These are phyloP conservation scores for Drosophila lacertosa DNA, from an alignment of 1,140 invertebrate genomes.

Conservation along the genomic window DNA sequence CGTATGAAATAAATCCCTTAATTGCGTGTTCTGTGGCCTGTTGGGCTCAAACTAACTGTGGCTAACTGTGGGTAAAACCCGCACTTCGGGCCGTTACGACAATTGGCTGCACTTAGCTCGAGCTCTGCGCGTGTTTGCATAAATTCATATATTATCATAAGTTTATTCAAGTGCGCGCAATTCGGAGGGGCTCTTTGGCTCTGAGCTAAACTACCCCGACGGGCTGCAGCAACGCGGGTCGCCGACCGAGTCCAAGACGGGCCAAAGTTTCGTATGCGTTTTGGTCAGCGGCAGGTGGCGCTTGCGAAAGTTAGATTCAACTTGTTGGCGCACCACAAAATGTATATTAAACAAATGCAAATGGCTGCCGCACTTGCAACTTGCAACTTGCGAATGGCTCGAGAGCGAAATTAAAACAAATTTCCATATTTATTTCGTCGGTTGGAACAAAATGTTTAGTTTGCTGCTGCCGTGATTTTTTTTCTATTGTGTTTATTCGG, in stretches of 20 bases:
- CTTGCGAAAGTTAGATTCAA: slow-evolving; percentile 21
- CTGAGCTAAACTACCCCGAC: slow-evolving; percentile 10
- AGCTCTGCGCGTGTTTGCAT: slow-evolving; percentile 27
- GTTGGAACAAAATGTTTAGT: slow-evolving; percentile 21
- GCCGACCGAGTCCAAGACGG: neutral
- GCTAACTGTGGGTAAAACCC: no score
- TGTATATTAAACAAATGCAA: slow-evolving; percentile 46
- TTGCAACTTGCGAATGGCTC: slow-evolving; percentile 5
- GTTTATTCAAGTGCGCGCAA: slow-evolving; percentile 29
- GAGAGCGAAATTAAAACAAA: slow-evolving; percentile 51
- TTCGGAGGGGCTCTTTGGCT: slow-evolving; percentile 9
- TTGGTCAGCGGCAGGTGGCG: slow-evolving; percentile 13
- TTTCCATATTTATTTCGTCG: slow-evolving; percentile 50
- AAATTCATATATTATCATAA: slow-evolving; percentile 46
- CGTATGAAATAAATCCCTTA: no score
- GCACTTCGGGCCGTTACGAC: slow-evolving; percentile 2
- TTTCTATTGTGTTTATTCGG: slow-evolving; percentile 19
- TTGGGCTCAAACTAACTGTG: neutral
- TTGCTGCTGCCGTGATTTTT: slow-evolving; percentile 8
- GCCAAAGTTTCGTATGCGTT: slow-evolving; percentile 18
- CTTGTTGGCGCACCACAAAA: slow-evolving; percentile 35
- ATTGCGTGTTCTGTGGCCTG: no score
- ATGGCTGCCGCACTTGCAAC: slow-evolving; percentile 17
- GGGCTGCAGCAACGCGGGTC: neutral
- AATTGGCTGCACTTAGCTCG: slow-evolving; percentile 42